Evolutionary conservation across 2,797 vertebrate genomes (phyloP).

Genomic region (Rallus crepitans): DNA sequence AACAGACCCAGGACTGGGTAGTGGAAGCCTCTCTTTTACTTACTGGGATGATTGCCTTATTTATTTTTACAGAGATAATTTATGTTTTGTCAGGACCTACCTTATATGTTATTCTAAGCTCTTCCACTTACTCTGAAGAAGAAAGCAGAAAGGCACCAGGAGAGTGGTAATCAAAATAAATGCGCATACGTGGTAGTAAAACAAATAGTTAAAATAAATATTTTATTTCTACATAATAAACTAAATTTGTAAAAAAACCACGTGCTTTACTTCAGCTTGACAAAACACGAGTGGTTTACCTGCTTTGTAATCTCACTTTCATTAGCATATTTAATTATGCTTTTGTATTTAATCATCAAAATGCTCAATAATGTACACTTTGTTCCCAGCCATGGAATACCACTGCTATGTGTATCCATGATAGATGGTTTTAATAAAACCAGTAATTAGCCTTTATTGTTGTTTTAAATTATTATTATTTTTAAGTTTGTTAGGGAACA

Average conservation of each 20-base stretch:
- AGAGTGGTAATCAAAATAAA: constrained; percentile 10
- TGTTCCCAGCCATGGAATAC: constrained; percentile 71
- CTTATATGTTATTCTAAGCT: neutral
- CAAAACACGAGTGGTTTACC: neutral
- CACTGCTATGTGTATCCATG: constrained; percentile 57
- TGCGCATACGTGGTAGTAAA: fast-evolving
- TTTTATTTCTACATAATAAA: neutral
- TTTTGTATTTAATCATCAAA: constrained; percentile 76
- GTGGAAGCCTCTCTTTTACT: neutral
- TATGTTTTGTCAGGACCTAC: constrained; percentile 6
- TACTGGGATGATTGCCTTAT: neutral
- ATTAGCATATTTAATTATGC: constrained; percentile 78
- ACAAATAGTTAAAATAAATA: neutral
- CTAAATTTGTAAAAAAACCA: neutral
- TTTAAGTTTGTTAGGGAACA: constrained; percentile 47
- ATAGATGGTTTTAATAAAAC: constrained; percentile 83
- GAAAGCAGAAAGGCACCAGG: neutral
- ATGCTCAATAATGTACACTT: constrained; percentile 61
- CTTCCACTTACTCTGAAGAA: neutral
- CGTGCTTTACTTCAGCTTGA: neutral
- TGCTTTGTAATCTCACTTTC: constrained; percentile 25
- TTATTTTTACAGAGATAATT: constrained; percentile 3
- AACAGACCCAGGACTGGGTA: neutral
- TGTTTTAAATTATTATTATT: constrained; percentile 68
- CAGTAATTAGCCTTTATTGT: constrained; percentile 75